Evolutionary conservation across 2,888 invertebrate genomes (phyloP).

Genomic region (Thera britannica): DNA sequence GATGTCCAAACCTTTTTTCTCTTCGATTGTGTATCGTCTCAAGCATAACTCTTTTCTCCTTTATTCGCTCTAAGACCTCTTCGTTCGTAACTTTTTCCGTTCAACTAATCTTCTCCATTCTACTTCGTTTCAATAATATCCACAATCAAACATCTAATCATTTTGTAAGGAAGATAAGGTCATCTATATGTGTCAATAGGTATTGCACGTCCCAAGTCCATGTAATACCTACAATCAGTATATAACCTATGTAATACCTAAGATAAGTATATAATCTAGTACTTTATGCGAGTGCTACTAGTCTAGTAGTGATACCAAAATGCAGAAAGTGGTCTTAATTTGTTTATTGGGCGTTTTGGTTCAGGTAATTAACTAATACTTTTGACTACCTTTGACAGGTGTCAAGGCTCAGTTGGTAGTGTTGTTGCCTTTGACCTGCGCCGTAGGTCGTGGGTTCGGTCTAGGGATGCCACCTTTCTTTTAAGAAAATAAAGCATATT

Average conservation of each 20-base stretch:
- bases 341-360: slow-evolving; percentile 14
- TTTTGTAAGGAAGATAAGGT: slow-evolving; percentile 27
- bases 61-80: too few species aligned
- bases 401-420: too few species aligned
- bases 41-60: too few species aligned
- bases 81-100: too few species aligned
- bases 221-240: slow-evolving; percentile 20
- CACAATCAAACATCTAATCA: neutral
- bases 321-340: slow-evolving; percentile 4
- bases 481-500: too few species aligned
- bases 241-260: slow-evolving; percentile 18
- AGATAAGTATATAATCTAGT: slow-evolving; percentile 25
- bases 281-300: slow-evolving; percentile 6
- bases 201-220: slow-evolving; percentile 8
- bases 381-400: too few species aligned
- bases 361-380: slow-evolving; percentile 11
- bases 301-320: slow-evolving; percentile 4
- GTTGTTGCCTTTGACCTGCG: too few species aligned
- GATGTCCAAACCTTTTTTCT: too few species aligned
- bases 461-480: too few species aligned
- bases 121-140: neutral
- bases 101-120: neutral
- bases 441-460: too few species aligned
- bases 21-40: too few species aligned
- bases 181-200: slow-evolving; percentile 29